Evolutionary conservation across 2,113 vertebrate species (phyloP).

Genomic region (Macquaria ambigua): DNA sequence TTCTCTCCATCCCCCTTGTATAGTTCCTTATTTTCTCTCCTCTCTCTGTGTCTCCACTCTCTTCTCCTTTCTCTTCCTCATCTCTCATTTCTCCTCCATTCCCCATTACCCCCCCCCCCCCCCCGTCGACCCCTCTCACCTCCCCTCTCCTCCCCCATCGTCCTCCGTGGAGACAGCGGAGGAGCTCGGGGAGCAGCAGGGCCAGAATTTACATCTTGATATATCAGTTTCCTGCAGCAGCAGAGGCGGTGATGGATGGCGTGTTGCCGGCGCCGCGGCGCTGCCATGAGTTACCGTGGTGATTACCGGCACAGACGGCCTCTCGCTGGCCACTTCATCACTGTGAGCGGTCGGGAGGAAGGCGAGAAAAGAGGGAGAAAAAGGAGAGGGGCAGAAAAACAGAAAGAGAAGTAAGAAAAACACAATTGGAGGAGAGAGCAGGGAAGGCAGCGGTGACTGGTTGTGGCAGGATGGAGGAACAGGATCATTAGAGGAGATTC

Average conservation of each 20-base stretch:
- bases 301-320: constrained; percentile 84
- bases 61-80: not conserved
- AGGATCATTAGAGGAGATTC: constrained; percentile 16
- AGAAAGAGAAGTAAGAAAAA: constrained; percentile 60
- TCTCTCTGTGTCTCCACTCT: too few relatives aligned
- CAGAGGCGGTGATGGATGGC: constrained; percentile 78
- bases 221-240: constrained; percentile 69
- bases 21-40: not conserved
- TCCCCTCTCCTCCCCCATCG: not conserved
- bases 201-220: constrained; percentile 82
- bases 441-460: constrained; percentile 41
- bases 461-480: constrained; percentile 23
- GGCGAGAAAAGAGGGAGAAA: constrained; percentile 49
- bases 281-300: constrained; percentile 82
- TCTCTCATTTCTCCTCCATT: not conserved
- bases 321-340: constrained; percentile 83
- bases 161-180: constrained; percentile 42
- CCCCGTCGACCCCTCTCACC: not conserved
- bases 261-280: constrained; percentile 64
- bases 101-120: not conserved
- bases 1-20: not conserved
- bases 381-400: constrained; percentile 56
- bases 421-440: constrained; percentile 39
- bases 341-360: constrained; percentile 73
- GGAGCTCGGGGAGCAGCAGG: constrained; percentile 65